Base-by-base conservation (phyloP, 2,113 vertebrate species). In the Hemiscyllium ocellatum region DNA sequence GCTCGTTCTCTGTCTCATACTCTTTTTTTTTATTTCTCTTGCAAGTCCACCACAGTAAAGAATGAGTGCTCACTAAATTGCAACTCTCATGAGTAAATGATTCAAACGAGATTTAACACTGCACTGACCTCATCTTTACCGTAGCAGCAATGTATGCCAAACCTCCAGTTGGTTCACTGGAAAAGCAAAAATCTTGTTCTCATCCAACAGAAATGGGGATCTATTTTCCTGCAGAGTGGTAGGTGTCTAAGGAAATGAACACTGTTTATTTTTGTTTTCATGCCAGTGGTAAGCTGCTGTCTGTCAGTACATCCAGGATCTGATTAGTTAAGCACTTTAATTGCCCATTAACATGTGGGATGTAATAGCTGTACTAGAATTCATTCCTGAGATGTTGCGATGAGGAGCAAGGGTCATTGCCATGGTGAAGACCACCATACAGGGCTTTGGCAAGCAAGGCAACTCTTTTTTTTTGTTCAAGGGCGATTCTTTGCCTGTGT, bases 211-310 rank as follows among this genome's bases (percentile, higher is more conserved):
- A 93, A 93, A 93, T 93, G 29, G 1, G 22, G 22, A 95, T 95
- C 68, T 72, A 66, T 72, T 95, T 95, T 72, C 37, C 10, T 52
- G 50, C 29, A 70, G 94, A 52, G 22, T 95, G 66, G 69, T 76
- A 72, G 69, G 94, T 70, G 69, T 95, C 4, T 52, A 26, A 95
- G 94, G 68, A 42, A 26, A 95, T 33, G 42, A 72, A 26, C 69
- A 50, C 94, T 70, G 69, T 76, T 95, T 95, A 95, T 95, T 95
- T 95, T 95, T 72, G 94, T 95, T 95, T 95, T 95, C 47, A 50
- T 95, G 69, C 42, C 94, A 95, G 94, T 72, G 47, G 4, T 95
- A 50, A 95, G 94, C 94, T 95, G 94, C 94, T 95, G 94, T 95
- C 94, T 95, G 93, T 94, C 69, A 72, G 24, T 72, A 68, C 94